Conservation (phyloP, 1,140 invertebrate genomes). For the Drosophila santomea region DNA sequence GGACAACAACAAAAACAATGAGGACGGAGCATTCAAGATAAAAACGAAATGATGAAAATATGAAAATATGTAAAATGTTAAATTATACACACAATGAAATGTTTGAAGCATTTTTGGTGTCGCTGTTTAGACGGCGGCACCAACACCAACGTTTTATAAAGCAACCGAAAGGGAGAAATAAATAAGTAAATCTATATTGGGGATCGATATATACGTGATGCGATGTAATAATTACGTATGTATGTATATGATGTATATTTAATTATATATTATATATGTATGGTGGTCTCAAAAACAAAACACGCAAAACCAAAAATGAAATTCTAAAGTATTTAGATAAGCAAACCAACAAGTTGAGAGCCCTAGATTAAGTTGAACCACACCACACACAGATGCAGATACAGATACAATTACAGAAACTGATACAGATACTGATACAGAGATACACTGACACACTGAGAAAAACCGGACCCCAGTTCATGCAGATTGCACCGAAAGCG, state of each 20-base stretch:
- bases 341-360: conserved; percentile 70
- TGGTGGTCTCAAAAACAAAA: conserved; percentile 55
- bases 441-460: conserved; percentile 9
- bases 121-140: conserved; percentile 68
- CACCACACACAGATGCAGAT: conserved; percentile 26
- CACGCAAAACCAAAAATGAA: conserved; percentile 66
- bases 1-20: conserved; percentile 60
- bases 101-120: conserved; percentile 81
- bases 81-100: conserved; percentile 73
- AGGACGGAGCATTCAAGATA: conserved; percentile 13
- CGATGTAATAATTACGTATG: conserved; percentile 68
- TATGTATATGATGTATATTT: conserved; percentile 60
- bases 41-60: conserved; percentile 21
- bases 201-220: conserved; percentile 45
- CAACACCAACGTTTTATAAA: conserved; percentile 78
- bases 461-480: conserved; percentile 29
- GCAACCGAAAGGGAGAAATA: conserved; percentile 43
- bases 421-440: conserved; percentile 14
- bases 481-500: conserved; percentile 51
- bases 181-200: conserved; percentile 27
- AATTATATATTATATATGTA: conserved; percentile 73
- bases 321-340: conserved; percentile 84
- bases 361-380: conserved; percentile 72
- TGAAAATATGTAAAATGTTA: conserved; percentile 59
- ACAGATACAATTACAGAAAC: conserved; percentile 16